Evolutionary conservation across 2,888 invertebrate species (phyloP), one percentile per base, ranked within the genome.

Genomic region (Deilephila porcellus): DNA sequence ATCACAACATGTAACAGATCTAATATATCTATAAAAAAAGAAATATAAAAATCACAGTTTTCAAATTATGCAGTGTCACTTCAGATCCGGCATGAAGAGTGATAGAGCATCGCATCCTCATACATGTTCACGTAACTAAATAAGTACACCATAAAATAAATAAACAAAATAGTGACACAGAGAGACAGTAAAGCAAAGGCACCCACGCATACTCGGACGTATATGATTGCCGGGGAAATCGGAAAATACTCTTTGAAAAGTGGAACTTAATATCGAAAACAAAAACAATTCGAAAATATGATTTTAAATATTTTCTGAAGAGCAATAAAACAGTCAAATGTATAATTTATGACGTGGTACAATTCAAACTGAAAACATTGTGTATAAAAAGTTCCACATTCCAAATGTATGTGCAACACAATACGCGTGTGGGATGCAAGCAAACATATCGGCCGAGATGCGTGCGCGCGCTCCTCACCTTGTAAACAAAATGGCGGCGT

Each of bases 1-100:
- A 91, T 93, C 93, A 93, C 93, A 94, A 93, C 93, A 92, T 91
- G 93, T 91, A 91, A 90, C 91, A 92, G 91, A 88, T 91, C 91
- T 92, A 93, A 93, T 85, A 89, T 83, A 90, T 90, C 91, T 93
- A 92, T 90, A 90, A 88, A 90, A 89, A 89, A 89, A 89, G 86
- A 91, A 91, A 91, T 91, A 93, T 91, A 94, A 94, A 93, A 93
- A 94, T 94, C 94, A 94, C 94, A 94, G 94, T 93, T 94, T 88
- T 90, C 85, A 93, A 93, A 94, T 94, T 94, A 94, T 94, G 94
- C 94, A 91, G 93, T 90, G 93, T 93, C 92, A 92, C 92, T 91
- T 93, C 91, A 92, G 91, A 92, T 91, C 88, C 88, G 89, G 90
- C 90, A 87, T 88, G 91, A 92, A 91, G 91, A 89, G 86, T 86